Percentiles rank a stretch among this genome's conserved stretches.
Evolutionary conservation across 2,797 vertebrate genomes (phyloP).

Genomic region (Prionace glauca): DNA sequence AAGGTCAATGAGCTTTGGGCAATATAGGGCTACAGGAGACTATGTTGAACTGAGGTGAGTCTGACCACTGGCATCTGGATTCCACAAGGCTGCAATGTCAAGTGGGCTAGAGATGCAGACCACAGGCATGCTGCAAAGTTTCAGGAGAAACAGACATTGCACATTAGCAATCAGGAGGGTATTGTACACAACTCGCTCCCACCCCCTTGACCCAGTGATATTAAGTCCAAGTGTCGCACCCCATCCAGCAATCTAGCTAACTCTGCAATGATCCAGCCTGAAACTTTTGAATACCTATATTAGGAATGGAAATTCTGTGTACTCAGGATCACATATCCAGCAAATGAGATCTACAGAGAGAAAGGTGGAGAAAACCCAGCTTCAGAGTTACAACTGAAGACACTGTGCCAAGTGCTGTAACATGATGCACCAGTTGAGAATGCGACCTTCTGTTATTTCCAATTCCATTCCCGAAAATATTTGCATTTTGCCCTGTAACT

Average conservation of each 20-base stretch:
- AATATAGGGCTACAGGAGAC: neutral
- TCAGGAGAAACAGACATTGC: neutral
- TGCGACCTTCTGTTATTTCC: neutral
- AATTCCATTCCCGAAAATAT: neutral
- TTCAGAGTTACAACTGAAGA: neutral
- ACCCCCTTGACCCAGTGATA: neutral
- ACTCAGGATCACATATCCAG: neutral
- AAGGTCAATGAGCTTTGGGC: neutral
- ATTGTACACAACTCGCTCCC: neutral
- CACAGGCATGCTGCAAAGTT: neutral
- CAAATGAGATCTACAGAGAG: neutral
- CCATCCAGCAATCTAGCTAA: neutral
- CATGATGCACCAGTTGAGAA: conserved; percentile 12
- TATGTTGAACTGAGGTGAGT: neutral
- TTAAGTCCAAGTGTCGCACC: neutral
- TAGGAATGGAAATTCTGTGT: neutral
- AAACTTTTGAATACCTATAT: neutral
- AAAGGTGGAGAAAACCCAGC: neutral
- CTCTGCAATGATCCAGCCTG: too few species aligned
- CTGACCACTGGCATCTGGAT: too few species aligned
- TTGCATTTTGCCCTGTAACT: neutral
- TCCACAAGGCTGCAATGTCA: neutral
- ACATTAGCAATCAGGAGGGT: neutral
- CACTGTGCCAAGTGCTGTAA: neutral
- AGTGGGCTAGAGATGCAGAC: neutral